Evolutionary conservation across 2,888 invertebrate species (phyloP), one percentile per base, ranked within the genome.

Genomic region (Ellobium chinense): DNA sequence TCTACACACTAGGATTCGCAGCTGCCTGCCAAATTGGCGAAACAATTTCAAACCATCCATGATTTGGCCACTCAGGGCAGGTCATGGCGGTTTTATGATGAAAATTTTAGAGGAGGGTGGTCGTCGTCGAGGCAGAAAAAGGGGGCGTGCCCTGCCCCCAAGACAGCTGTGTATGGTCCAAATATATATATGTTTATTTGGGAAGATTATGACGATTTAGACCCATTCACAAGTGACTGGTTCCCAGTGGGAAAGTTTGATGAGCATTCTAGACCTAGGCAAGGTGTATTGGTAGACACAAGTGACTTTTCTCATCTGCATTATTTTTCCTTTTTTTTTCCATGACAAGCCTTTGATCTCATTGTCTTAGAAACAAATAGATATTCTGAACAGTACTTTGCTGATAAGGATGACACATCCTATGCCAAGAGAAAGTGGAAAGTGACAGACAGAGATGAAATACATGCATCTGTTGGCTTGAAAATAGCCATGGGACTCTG

Each of bases 401-500:
- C 37, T 37, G 27, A 18, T 27, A 46, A 46, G 18, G 46, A 27
- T 24, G 46, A n/a, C n/a, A 27, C 24, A 1, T 29, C 46, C 24
- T n/a, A 46, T 46, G 24, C 46, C 1, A 37, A 70, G 14, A 27
- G 39, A 21, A 21, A 24, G n/a, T 60, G 60, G 60, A 21, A 27
- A 24, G 24, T 3, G n/a, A 21, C 46, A 24, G 39, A 46, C 24
- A 14, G 36, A 68, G 68, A 37, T 31, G 37, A 69, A 27, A 69
- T 69, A 46, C 31, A 46, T 34, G 70, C 70, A 4, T 70, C 24
- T 27, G 1, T 7, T 24, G 70, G 39, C n/a, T 46, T 70, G 29
- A 34, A 54, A 46, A 70, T 70, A 21, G 54, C 54, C 14, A 70
- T 70, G 70, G 46, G 70, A 14, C 46, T 70, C 36, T 70, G 46